These are phyloP conservation scores for Columba livia DNA, from an alignment of 2,113 vertebrate genomes.

Conservation along the genomic window DNA sequence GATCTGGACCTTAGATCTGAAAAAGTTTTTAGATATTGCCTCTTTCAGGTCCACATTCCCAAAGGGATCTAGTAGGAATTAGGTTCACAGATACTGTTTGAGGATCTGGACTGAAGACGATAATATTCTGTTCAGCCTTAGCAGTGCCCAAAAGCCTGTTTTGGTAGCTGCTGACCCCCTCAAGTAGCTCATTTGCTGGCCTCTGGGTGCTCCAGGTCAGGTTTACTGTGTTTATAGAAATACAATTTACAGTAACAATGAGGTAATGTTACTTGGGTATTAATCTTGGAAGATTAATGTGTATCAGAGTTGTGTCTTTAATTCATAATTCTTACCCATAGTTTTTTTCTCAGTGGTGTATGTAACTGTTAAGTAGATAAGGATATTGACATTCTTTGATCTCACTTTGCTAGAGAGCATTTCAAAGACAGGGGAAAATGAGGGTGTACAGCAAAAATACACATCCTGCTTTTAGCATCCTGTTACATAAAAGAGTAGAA, in stretches of 20 bases:
- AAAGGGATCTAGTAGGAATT: not conserved
- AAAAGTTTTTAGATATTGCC: not conserved
- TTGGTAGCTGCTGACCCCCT: not conserved
- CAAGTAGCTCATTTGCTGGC: not conserved
- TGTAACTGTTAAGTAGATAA: not conserved
- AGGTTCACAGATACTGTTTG: not conserved
- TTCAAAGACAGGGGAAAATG: not conserved
- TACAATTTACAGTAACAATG: not conserved
- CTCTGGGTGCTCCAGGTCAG: not conserved
- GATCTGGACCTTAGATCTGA: not conserved
- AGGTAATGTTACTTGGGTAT: not conserved
- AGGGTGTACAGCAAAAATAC: not conserved
- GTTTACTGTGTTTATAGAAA: not conserved
- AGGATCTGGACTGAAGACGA: not conserved
- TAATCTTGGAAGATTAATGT: not conserved
- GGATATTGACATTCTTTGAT: not conserved
- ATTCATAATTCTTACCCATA: fast-evolving
- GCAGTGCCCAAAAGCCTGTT: not conserved
- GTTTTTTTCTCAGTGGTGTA: not conserved
- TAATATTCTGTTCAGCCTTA: not conserved
- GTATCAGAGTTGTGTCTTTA: not conserved
- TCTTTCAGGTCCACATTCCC: not conserved
- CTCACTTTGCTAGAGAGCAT: not conserved
- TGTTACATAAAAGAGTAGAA: not conserved
- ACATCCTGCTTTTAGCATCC: not conserved